Percentiles rank a stretch among this genome's conserved stretches.
Conservation (phyloP, 1,140 invertebrate genomes). For the Pseudomyrmex flavicornis region DNA sequence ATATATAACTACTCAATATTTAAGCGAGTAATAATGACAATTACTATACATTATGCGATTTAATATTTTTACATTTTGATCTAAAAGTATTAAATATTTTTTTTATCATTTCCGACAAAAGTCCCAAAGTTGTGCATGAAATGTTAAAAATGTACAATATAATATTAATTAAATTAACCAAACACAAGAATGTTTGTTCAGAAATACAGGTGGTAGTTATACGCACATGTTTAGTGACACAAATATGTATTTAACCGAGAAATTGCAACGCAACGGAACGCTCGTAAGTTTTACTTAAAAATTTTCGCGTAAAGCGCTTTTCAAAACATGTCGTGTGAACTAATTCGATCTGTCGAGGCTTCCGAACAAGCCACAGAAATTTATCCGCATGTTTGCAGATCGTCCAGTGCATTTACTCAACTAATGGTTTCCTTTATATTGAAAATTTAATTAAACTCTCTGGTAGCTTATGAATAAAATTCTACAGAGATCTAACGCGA, state of each 20-base stretch:
- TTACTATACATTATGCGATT: not conserved
- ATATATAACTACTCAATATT: constrained; percentile 26
- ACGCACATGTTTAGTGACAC: not conserved
- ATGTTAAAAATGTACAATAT: no score
- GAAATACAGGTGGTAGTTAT: no score
- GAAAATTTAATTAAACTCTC: constrained; percentile 57
- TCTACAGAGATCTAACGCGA: constrained; percentile 31
- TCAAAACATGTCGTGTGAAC: constrained; percentile 13
- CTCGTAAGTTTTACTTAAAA: not conserved
- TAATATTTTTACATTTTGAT: not conserved
- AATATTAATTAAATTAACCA: no score
- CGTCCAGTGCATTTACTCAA: constrained; percentile 17
- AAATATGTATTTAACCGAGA: not conserved
- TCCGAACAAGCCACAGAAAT: constrained; percentile 23
- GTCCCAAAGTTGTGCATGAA: no score
- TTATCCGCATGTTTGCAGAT: constrained; percentile 40
- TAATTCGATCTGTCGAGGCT: constrained; percentile 20
- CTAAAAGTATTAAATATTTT: constrained; percentile 1
- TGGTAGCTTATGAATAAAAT: constrained; percentile 53
- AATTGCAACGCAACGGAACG: not conserved
- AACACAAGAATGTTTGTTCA: no score
- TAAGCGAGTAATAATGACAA: constrained; percentile 12
- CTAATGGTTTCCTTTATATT: constrained; percentile 48
- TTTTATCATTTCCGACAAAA: not conserved
- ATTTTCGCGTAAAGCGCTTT: not conserved